Conservation (phyloP, 2,797 vertebrate species). For the Megalops cyprinoides region DNA sequence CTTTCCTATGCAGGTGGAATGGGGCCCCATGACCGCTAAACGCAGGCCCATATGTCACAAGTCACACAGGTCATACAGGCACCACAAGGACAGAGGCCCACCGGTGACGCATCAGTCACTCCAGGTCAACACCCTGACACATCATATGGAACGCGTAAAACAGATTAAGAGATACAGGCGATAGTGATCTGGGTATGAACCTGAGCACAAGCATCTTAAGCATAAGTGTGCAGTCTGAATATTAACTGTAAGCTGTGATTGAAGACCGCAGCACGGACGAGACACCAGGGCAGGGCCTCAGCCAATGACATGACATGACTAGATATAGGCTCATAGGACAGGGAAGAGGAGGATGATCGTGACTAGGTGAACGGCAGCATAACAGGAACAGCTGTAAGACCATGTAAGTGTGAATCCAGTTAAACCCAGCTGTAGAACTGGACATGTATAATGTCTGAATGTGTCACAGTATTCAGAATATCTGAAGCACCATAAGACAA, state of each 20-base stretch:
- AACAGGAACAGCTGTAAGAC: too few species aligned
- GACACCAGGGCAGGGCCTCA: background rate
- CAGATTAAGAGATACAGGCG: too few species aligned
- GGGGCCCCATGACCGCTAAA: background rate
- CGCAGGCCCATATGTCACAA: background rate
- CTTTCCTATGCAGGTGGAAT: conserved; percentile 11
- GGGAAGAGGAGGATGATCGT: background rate
- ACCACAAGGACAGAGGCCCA: background rate
- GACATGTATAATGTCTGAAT: too few species aligned
- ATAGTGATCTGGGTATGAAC: too few species aligned
- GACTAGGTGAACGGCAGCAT: background rate
- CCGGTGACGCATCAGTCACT: background rate
- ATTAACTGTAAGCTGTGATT: background rate
- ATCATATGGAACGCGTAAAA: background rate
- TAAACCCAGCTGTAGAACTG: too few species aligned
- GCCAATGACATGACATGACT: background rate
- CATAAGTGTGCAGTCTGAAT: too few species aligned
- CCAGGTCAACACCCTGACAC: background rate
- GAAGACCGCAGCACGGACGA: background rate
- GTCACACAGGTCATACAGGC: background rate
- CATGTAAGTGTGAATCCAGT: too few species aligned
- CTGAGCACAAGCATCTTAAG: too few species aligned
- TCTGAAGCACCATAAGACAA: too few species aligned
- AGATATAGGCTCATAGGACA: background rate
- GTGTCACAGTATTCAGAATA: too few species aligned